Evolutionary conservation across 2,797 vertebrate genomes (phyloP), one percentile per base, ranked within the genome.

Genomic region (Smutsia temminckii): DNA sequence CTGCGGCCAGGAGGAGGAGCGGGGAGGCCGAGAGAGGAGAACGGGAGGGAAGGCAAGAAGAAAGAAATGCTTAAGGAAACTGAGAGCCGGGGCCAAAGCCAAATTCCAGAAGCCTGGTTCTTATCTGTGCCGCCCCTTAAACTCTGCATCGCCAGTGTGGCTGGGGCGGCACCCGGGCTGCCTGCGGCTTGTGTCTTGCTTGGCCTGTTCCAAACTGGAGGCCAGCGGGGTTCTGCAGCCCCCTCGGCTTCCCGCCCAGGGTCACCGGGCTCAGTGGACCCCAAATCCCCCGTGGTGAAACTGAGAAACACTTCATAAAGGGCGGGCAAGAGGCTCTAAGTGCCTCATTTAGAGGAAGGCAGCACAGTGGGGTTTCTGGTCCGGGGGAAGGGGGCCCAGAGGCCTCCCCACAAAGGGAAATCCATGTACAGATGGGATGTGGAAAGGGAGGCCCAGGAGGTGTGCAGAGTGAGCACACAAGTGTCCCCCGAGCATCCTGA

Each of bases 71-170:
- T 34, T 13, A 25, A 55, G 55, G 37, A 51, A 85, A 71, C 32
- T 7, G 13, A 74, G 86, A 72, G 63, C 12, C 6, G 11, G 66
- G 40, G 53, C 55, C 29, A 1, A 32, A 2, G 63, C 46, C 55
- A 18, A 32, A 18, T 72, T 85, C 59, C 74, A 87, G 86, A 68
- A 72, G 77, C 42, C 95, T 96, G 96, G 63, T 96, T 96, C 93
- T 95, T 93, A 59, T 96, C 77, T 95, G 89, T 2, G 17, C 59
- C 61, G 72, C 79, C 87, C 8, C 21, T 74, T 93, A 89, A 91
- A 93, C 34, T n/a, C 20, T 13, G 10, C 89, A 13, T 32, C 0
- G 0, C 5, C 37, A 42, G 3, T 17, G 79, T 17, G 32, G 12
- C 63, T 4, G n/a, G 79, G 49, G 20, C 17, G 8, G 75, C 84